These are phyloP conservation scores for Platalea minor DNA, from an alignment of 2,797 vertebrate species.

Conservation along the genomic window DNA sequence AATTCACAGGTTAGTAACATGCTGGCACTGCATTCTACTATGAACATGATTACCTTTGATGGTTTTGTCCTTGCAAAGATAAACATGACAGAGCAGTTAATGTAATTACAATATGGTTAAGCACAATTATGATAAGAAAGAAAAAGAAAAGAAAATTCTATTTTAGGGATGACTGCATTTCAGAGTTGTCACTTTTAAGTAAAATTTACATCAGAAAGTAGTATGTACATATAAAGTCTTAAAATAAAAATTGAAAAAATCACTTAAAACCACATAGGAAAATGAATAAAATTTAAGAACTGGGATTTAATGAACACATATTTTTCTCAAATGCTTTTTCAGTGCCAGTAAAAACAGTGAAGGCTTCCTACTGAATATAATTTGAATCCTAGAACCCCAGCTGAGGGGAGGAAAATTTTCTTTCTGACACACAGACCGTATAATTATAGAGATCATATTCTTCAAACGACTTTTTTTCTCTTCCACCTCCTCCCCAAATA, in stretches of 20 bases:
- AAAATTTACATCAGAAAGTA: background rate
- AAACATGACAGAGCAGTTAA: background rate
- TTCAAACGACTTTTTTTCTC: background rate
- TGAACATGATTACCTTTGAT: background rate
- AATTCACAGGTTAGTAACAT: background rate
- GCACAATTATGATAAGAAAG: background rate
- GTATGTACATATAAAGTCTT: background rate
- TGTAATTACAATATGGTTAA: background rate
- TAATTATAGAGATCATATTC: background rate
- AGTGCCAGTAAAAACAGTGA: constrained; percentile 18
- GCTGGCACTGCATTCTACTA: background rate
- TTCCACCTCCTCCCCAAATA: background rate
- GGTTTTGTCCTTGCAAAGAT: background rate
- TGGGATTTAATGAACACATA: background rate
- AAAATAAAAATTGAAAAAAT: background rate
- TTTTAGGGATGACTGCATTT: background rate
- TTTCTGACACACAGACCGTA: background rate
- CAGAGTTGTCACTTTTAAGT: background rate
- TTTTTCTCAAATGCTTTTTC: constrained; percentile 15
- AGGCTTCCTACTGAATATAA: constrained; percentile 5
- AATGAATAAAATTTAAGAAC: constrained; percentile 20
- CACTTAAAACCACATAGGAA: background rate
- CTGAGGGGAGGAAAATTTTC: background rate
- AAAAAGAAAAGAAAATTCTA: background rate
- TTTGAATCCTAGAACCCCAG: background rate